Conservation (phyloP, 2,888 invertebrate genomes). For the Cantharis nigra region DNA sequence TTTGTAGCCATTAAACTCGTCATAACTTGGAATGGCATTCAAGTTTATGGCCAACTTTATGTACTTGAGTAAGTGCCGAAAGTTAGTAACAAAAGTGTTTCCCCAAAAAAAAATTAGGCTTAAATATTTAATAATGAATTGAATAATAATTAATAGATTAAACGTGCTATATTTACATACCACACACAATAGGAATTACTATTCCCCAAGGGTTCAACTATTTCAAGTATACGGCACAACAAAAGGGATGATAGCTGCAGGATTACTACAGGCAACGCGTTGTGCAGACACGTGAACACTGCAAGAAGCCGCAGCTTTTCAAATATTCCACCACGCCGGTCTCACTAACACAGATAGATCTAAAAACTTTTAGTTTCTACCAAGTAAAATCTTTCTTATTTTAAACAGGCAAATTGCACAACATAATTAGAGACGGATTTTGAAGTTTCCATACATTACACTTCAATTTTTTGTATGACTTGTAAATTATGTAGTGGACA, state of each 20-base stretch:
- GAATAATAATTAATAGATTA: not conserved
- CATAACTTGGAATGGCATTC: not conserved
- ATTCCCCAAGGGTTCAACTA: not conserved
- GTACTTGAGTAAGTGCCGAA: not conserved
- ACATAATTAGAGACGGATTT: not conserved
- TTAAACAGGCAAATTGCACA: not conserved
- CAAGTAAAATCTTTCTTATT: not conserved
- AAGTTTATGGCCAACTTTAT: not conserved
- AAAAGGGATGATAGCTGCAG: not conserved
- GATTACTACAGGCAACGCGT: constrained; percentile 10
- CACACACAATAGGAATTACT: not conserved
- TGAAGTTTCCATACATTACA: not conserved
- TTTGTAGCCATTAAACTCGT: not conserved
- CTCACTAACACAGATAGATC: constrained; percentile 5
- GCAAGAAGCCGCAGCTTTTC: constrained; percentile 14
- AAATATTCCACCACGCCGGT: constrained; percentile 17
- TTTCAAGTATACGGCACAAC: constrained; percentile 3
- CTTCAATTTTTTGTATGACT: not conserved
- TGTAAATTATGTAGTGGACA: not conserved
- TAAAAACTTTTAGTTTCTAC: not conserved
- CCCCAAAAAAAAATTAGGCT: not conserved
- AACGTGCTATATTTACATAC: not conserved
- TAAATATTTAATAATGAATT: not conserved
- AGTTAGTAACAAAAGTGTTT: not conserved
- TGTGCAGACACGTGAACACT: constrained; percentile 11